These are phyloP conservation scores for Eumaeus atala DNA, from an alignment of 1,140 invertebrate species.

Conservation along the genomic window DNA sequence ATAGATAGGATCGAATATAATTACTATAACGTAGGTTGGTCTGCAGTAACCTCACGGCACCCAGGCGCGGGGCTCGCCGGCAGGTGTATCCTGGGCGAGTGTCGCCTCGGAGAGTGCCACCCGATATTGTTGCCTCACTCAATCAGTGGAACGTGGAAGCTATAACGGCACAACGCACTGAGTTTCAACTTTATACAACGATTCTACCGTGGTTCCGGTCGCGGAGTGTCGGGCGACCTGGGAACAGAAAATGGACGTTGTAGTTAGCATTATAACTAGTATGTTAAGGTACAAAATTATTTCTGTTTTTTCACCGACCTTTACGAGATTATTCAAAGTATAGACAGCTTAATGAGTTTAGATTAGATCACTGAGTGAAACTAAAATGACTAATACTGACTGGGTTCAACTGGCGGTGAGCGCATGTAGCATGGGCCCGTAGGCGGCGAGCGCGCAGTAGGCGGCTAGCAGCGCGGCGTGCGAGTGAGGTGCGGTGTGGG, in stretches of 20 bases:
- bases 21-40: constrained; percentile 10
- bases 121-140: constrained; percentile 1
- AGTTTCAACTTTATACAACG: constrained; percentile 46
- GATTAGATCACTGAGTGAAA: neutral
- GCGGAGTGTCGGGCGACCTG: constrained; percentile 32
- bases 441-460: constrained; percentile 47
- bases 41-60: neutral
- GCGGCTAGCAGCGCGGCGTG: constrained; percentile 40
- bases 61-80: neutral
- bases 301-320: too few relatives aligned
- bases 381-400: constrained; percentile 8
- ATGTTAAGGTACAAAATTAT: too few relatives aligned
- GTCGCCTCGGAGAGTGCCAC: neutral
- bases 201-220: constrained; percentile 36
- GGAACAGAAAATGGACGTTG: constrained; percentile 9
- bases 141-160: constrained; percentile 2
- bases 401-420: constrained; percentile 36
- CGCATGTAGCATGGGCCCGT: constrained; percentile 33
- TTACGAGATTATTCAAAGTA: too few relatives aligned
- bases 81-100: neutral
- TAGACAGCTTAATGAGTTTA: too few relatives aligned
- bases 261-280: too few relatives aligned
- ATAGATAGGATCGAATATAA: constrained; percentile 1
- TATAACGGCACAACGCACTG: constrained; percentile 48
- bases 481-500: constrained; percentile 25